Percentiles rank a stretch among this genome's conserved stretches.
phyloP scores from a whole-genome alignment of 2,113 vertebrate species.

The Python bivittatus region DNA sequence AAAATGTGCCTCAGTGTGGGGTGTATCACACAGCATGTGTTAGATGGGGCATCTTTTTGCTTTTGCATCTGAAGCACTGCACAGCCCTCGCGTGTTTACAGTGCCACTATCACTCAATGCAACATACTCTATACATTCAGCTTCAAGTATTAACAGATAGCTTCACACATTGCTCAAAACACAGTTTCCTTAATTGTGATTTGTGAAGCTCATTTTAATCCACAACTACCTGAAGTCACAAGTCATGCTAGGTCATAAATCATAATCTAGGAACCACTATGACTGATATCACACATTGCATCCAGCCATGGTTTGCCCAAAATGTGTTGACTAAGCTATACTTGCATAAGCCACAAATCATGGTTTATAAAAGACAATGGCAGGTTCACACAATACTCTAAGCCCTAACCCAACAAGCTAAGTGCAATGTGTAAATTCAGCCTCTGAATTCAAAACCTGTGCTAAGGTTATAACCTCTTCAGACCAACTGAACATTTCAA shows the following conservation, averaged over 20 bases:
- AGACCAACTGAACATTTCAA: neutral
- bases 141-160: neutral
- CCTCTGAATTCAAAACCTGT: neutral
- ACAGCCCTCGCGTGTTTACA: too few relatives aligned
- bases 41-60: too few relatives aligned
- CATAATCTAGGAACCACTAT: neutral
- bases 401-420: neutral
- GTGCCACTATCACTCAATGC: too few relatives aligned
- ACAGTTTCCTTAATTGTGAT: neutral
- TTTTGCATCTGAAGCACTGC: too few relatives aligned
- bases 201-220: neutral
- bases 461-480: neutral
- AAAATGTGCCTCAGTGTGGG: too few relatives aligned
- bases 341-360: neutral
- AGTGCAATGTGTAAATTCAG: neutral
- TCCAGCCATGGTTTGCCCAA: neutral
- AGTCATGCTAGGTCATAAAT: neutral
- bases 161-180: neutral
- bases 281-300: neutral
- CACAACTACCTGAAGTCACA: neutral
- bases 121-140: neutral
- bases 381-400: neutral
- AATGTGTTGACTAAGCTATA: neutral
- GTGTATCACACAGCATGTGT: too few relatives aligned
- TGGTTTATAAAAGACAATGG: neutral